Base-by-base conservation (phyloP, 2,888 invertebrate species). In the Oxycera nigricornis region DNA sequence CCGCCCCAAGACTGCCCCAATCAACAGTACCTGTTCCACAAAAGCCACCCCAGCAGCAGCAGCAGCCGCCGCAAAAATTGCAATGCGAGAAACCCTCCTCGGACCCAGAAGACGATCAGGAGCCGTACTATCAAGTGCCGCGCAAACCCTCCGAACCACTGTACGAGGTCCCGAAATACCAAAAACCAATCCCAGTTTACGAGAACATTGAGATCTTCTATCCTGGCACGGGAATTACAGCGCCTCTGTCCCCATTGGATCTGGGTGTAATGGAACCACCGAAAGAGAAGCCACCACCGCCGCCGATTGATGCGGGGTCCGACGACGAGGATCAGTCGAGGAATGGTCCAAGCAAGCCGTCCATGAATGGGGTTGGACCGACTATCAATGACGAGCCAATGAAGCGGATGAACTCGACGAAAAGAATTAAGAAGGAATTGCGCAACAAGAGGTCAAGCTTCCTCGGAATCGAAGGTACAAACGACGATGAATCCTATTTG, bases 241-340 rank as follows among this genome's bases (percentile, higher is more conserved):
- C 52, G 3, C 52, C 70, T 20, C 83, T 84, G 31, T 82, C 82
- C 6, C 79, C 80, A 1, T 82, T 79, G 72, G 75, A 50, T 24
- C 28, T 73, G 35, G 77, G 77, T 30, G 85, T 79, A 41, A 76
- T 91, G 80, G 92, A 93, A 81, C 94, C 94, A 14, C 93, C 93
- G n/a, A 93, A 91, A 81, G 94, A 94, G 81, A 94, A 94, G 81
- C 95, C 94, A 30, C 94, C 94, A 1, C 94, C 94, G 11, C 93
- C 93, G 1, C 93, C 93, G 0, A 87, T 87, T 72, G 90, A 90
- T 73, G 90, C 90, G 65, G 81, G 84, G 9, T 81, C 82, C 41
- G 84, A 80, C 61, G 78, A 79, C 28, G 87, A 87, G 80, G 84
- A 86, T 55, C 86, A 86, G 77, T 86, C 85, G 82, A 73, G 73